phyloP scores from a whole-genome alignment of 2,888 invertebrate genomes.

The Noctuana brunneofusca region DNA sequence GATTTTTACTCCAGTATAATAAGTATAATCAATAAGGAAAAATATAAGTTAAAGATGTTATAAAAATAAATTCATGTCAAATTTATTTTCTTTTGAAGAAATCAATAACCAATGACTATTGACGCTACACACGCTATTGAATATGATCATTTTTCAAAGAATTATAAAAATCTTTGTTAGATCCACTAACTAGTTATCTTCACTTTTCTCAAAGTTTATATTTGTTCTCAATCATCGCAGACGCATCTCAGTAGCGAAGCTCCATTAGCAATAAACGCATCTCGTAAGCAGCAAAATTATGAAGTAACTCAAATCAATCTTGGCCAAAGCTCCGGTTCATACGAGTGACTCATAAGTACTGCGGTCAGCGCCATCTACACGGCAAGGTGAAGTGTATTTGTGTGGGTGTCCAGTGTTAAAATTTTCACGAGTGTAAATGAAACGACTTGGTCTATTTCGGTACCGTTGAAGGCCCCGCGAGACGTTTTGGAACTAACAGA shows the following conservation, averaged over 20 bases:
- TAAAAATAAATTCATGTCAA: too few species aligned
- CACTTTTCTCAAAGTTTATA: not conserved
- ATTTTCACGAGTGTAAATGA: slow-evolving; percentile 77
- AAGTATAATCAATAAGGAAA: too few species aligned
- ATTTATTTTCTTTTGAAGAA: too few species aligned
- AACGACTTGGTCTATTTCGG: slow-evolving; percentile 78
- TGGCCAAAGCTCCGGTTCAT: slow-evolving; percentile 39
- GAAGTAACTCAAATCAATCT: slow-evolving; percentile 34
- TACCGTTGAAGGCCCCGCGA: slow-evolving; percentile 72
- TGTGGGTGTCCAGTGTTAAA: slow-evolving; percentile 76
- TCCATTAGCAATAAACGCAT: not conserved
- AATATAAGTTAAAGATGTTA: too few species aligned
- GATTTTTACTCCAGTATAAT: too few species aligned
- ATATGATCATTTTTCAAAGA: too few species aligned
- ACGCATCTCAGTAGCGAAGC: not conserved
- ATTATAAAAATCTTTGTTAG: too few species aligned
- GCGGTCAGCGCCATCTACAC: slow-evolving; percentile 77
- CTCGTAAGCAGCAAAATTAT: slow-evolving; percentile 6
- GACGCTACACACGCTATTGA: too few species aligned
- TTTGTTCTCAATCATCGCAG: not conserved
- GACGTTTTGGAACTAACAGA: slow-evolving; percentile 50
- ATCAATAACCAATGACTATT: too few species aligned
- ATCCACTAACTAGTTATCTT: not conserved
- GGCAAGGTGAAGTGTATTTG: slow-evolving; percentile 70
- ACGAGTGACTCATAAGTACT: slow-evolving; percentile 60